Conservation (phyloP, 2,888 invertebrate genomes). For the Leptopilina myrica region DNA sequence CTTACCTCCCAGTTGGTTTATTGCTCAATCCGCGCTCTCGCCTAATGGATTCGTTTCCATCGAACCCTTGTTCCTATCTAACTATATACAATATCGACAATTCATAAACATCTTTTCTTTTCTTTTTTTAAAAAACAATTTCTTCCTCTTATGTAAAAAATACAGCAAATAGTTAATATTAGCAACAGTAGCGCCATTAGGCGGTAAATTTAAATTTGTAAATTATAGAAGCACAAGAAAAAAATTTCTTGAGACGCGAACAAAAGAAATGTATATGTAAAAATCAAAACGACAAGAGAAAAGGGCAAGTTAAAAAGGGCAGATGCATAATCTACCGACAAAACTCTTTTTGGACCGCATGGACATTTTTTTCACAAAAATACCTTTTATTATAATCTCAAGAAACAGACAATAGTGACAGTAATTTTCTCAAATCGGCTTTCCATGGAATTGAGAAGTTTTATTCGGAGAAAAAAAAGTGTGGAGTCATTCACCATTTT, state of each 20-base stretch:
- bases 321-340: constrained; percentile 20
- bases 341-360: constrained; percentile 1
- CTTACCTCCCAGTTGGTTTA: constrained; percentile 76
- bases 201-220: too few relatives aligned
- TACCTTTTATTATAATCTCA: constrained; percentile 4
- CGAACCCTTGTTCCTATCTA: constrained; percentile 41
- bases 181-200: too few relatives aligned
- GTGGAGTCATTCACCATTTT: constrained; percentile 33
- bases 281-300: background rate
- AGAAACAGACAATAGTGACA: constrained; percentile 25
- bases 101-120: background rate
- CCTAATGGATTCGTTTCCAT: constrained; percentile 75
- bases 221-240: too few relatives aligned
- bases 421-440: constrained; percentile 34
- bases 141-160: too few relatives aligned
- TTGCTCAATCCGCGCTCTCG: constrained; percentile 75
- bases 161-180: too few relatives aligned
- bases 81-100: constrained; percentile 22
- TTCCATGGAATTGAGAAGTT: constrained; percentile 35
- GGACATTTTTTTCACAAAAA: constrained; percentile 7
- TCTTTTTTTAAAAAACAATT: too few relatives aligned
- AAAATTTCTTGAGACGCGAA: too few relatives aligned
- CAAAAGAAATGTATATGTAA: too few relatives aligned
- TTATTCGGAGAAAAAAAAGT: constrained; percentile 29
- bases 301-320: background rate